Evolutionary conservation across 2,888 invertebrate species (phyloP), one percentile per base, ranked within the genome.

Genomic region (Andricus curvator): DNA sequence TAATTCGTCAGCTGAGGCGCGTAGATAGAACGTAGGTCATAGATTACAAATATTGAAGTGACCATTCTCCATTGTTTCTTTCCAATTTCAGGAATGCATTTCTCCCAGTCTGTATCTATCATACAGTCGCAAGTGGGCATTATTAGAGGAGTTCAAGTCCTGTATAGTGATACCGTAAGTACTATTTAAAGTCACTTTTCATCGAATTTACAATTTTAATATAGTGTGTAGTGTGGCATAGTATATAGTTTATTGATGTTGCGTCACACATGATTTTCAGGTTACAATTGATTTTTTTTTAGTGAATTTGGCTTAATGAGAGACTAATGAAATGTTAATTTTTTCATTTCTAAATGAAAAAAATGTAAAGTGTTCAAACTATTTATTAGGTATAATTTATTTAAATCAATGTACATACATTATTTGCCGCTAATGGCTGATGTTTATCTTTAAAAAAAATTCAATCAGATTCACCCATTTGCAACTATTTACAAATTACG

Each of bases 51-150:
- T n/a, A n/a, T 81, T 91, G 84, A 17, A 62, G 29, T 64, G 64
- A 17, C 15, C 29, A 64, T 64, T 64, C 15, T 64, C 22, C 22
- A 22, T 84, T 79, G 85, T 86, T 48, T 48, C 48, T 48, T 87
- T 88, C 87, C 80, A 85, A 86, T 95, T 95, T 22, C 94, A 97
- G 99, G 99, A 90, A 99, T 99, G 99, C 98, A 99, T 94, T 98
- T 99, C 94, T 98, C 98, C 87, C 99, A 99, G 94, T 97, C 98
- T 86, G 98, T 99, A 90, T 97, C 98, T 90, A 98, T 99, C 90
- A 97, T 99, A 91, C 98, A 98, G 93, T 97, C 98, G 85, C 98
- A 99, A 95, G 98, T 99, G 93, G 97, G 98, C 88, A 95, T 97
- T 90, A 98, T 99, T 90, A 96, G 98, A 94, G 98, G 98, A 86